Base-by-base conservation (phyloP, 2,888 invertebrate species). In the Arenicola marina region DNA sequence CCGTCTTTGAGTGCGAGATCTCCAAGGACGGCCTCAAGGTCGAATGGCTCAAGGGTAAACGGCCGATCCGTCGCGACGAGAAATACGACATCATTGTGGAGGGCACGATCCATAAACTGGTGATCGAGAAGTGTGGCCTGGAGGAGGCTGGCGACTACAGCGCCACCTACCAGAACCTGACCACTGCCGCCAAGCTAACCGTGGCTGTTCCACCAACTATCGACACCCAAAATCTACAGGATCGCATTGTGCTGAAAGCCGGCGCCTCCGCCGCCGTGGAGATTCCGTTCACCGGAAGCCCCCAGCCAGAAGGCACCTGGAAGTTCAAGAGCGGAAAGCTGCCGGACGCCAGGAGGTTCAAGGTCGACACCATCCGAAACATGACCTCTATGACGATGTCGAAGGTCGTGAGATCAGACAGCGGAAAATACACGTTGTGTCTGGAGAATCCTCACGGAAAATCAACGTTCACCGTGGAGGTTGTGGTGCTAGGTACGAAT, bases 401-500 rank as follows among this genome's bases (percentile, higher is more conserved):
- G 21, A 66, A 66, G 38, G 74, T 76, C 45, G 75, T 75, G 38
- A 74, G 73, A 46, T 76, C 76, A 18, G 76, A 76, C 59, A 71
- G 74, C 4, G 63, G 59, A 33, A 51, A 51, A 26, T 65, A 63
- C 24, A 59, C 45, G 24, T 21, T 54, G 33, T 71, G 70, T 18
- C 61, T 81, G 45, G 96, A 97, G 84, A 97, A 95, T 80, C 89
- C 95, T 69, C 95, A 95, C 80, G 97, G 97, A 45, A 88, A 75
- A 51, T 72, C 75, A 51, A 74, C 73, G 4, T 70, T 78, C 62
- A 78, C 74, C 51, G 75, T 80, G 62, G 79, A 75, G 31, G 68
- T 80, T 48, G 75, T 74, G 66, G 79, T 80, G 11, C 73, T 78
- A 89, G 90, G 84, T 89, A 88, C 73, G 56, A n/a, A n/a, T n/a